phyloP scores from a whole-genome alignment of 2,797 vertebrate species.

The Neosilurus hyrtlii region DNA sequence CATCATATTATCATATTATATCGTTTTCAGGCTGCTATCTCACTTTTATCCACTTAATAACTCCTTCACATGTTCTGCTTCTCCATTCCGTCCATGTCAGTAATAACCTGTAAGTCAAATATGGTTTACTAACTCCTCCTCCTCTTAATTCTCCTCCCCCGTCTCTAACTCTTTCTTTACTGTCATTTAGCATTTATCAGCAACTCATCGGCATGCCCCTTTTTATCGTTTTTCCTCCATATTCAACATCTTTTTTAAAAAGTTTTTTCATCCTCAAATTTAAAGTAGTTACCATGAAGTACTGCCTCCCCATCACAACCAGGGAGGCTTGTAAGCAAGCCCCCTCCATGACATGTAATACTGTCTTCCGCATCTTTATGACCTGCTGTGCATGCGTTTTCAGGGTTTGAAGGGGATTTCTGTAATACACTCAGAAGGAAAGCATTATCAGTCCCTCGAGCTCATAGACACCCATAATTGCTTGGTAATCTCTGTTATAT shows the following conservation, averaged over 20 bases:
- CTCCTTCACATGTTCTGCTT: not conserved
- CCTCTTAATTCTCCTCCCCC: not conserved
- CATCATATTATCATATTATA: not conserved
- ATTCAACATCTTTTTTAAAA: not conserved
- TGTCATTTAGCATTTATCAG: constrained; percentile 20
- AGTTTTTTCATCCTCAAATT: too few species aligned
- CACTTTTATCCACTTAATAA: not conserved
- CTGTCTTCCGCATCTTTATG: too few species aligned
- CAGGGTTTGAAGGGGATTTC: too few species aligned
- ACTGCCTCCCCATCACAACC: too few species aligned
- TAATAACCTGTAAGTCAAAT: constrained; percentile 64
- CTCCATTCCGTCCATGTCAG: constrained; percentile 60
- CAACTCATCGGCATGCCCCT: not conserved
- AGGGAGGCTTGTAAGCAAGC: too few species aligned
- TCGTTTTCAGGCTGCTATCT: constrained; percentile 5
- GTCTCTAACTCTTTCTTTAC: not conserved
- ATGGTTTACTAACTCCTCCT: constrained; percentile 18
- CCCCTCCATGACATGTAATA: too few species aligned
- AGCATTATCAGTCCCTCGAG: too few species aligned
- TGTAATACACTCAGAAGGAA: too few species aligned
- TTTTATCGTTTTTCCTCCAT: not conserved
- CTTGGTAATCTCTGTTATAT: too few species aligned
- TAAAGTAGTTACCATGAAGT: too few species aligned
- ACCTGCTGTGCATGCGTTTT: too few species aligned
- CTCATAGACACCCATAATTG: too few species aligned